Evolutionary conservation across 2,888 invertebrate genomes (phyloP).

Genomic region (Halocaridina rubra): DNA sequence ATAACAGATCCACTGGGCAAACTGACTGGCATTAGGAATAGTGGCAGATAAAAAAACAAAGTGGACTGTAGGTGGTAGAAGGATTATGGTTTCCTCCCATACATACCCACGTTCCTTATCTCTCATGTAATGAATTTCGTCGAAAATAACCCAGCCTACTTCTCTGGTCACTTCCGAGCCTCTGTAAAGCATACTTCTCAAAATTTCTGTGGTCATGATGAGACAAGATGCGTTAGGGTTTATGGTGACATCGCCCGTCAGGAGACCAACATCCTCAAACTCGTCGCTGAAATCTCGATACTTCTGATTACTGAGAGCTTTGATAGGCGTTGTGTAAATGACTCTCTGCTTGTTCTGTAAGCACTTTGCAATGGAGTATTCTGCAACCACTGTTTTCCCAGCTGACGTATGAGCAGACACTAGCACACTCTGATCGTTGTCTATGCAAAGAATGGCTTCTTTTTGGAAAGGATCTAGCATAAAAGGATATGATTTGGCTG

Average conservation of each 20-base stretch:
- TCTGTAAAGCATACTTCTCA: constrained; percentile 97
- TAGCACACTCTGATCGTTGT: constrained; percentile 96
- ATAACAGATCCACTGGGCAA: constrained; percentile 93
- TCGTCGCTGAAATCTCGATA: constrained; percentile 97
- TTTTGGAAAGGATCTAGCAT: constrained; percentile 97
- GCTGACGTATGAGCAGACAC: constrained; percentile 99
- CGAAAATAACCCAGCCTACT: constrained; percentile 99
- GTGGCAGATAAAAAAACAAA: constrained; percentile 99
- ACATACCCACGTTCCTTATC: constrained; percentile 99
- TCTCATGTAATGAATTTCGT: constrained; percentile 99
- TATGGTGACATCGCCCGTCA: constrained; percentile 99
- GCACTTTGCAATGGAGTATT: constrained; percentile 97
- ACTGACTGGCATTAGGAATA: constrained; percentile 95
- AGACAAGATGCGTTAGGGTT: constrained; percentile 97
- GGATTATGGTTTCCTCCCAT: constrained; percentile 98
- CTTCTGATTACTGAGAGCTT: constrained; percentile 98
- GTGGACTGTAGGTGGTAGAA: constrained; percentile 96
- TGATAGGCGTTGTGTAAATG: constrained; percentile 99
- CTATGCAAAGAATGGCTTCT: constrained; percentile 94
- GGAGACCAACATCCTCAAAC: constrained; percentile 96
- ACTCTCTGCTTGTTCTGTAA: constrained; percentile 94
- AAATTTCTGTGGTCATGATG: constrained; percentile 99
- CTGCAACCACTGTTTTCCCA: constrained; percentile 97
- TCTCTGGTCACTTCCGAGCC: constrained; percentile 99
- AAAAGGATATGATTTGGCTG: constrained; percentile 94